phyloP scores from a whole-genome alignment of 2,888 invertebrate species.

The Rhingia campestris region DNA sequence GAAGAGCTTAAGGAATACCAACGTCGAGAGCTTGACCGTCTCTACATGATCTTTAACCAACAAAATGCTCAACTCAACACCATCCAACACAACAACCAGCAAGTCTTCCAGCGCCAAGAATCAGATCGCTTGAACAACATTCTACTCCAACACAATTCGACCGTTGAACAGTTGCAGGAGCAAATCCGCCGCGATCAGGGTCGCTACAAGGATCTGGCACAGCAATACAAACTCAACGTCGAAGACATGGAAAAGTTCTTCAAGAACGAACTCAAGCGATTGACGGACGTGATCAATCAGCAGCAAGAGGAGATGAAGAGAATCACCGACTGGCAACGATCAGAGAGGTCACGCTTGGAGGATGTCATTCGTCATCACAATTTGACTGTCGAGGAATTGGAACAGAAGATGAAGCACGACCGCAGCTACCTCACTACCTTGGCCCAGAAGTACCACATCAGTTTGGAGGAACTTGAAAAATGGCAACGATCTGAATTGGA shows the following conservation, averaged over 20 bases:
- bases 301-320: constrained; percentile 80
- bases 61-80: constrained; percentile 79
- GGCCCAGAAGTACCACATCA: constrained; percentile 80
- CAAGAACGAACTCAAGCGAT: constrained; percentile 79
- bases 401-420: constrained; percentile 79
- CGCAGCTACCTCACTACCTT: constrained; percentile 78
- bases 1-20: constrained; percentile 80
- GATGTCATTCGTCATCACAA: constrained; percentile 79
- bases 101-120: constrained; percentile 76
- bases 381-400: constrained; percentile 79
- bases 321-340: constrained; percentile 80
- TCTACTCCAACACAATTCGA: constrained; percentile 79
- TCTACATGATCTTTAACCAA: constrained; percentile 78
- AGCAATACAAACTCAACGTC: constrained; percentile 80
- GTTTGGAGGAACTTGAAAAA: constrained; percentile 80
- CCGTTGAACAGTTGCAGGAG: constrained; percentile 79
- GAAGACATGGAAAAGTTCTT: constrained; percentile 80
- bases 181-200: constrained; percentile 80
- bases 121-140: constrained; percentile 79
- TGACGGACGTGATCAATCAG: constrained; percentile 78
- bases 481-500: constrained; percentile 80
- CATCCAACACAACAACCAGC: constrained; percentile 72
- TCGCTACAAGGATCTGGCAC: constrained; percentile 78
- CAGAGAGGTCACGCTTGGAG: constrained; percentile 80
- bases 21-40: constrained; percentile 78